Base-by-base conservation (phyloP, 2,888 invertebrate species). In the Nemoura dubitans region DNA sequence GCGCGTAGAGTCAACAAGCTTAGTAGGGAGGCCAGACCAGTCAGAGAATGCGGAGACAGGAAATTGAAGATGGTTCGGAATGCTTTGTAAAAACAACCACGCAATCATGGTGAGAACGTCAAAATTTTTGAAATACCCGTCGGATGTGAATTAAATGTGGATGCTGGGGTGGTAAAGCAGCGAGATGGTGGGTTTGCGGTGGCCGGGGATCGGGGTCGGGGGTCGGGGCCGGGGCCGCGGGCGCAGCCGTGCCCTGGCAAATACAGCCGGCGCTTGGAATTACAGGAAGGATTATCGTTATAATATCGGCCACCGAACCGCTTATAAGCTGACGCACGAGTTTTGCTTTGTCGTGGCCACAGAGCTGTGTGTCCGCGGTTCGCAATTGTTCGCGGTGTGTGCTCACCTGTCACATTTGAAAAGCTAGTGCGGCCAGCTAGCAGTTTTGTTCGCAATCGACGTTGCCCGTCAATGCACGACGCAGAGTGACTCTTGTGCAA, bases 21-120 rank as follows among this genome's bases (percentile, higher is more conserved):
- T 59, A 84, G 30, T 21, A 84, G 84, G 59, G 76, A 76, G 83
- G 36, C 83, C 26, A 76, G 81, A 29, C 81, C 81, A 81, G 81
- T 81, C 27, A 81, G 81, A 81, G 81, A 81, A 28, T 29, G 81
- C 28, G n/a, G 25, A 59, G 76, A 26, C 84, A 59, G 84, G 84
- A 84, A 84, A 84, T 84, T 84, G 84, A 84, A 84, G 59, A 84
- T 28, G 84, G 84, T 84, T 76, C 5, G 59, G 76, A 59, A 28
- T 28, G 29, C 84, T 59, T 84, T 84, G 84, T 84, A 59, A 84
- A 84, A 84, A 84, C 84, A 84, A 84, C 84, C 28, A 27, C 30
- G 59, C 30, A 81, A 81, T 81, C 81, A 59, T 59, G 59, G 59
- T 59, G 59, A 59, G 59, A 59, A 59, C 59, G 59, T 59, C 59